Evolutionary conservation across 2,113 vertebrate genomes (phyloP).

Genomic region (Cervus canadensis): DNA sequence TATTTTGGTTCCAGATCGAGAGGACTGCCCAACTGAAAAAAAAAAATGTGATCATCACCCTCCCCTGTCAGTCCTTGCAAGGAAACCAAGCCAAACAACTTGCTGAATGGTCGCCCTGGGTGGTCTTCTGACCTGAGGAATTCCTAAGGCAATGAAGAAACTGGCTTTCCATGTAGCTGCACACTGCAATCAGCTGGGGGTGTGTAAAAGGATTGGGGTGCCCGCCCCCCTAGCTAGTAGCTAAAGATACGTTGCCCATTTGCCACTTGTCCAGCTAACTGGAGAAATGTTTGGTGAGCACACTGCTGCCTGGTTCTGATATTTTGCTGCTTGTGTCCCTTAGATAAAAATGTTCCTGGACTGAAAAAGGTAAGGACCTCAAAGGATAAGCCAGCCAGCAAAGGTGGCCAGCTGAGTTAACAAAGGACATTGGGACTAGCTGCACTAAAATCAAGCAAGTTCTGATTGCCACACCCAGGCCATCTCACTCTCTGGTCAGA

Average conservation of each 20-base stretch:
- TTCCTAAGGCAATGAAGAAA: neutral
- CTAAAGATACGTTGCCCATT: neutral
- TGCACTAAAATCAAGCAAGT: neutral
- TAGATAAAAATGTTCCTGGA: neutral
- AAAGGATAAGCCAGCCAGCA: neutral
- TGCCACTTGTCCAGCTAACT: neutral
- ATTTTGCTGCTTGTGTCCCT: neutral
- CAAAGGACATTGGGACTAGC: neutral
- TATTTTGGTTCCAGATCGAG: neutral
- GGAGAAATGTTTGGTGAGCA: neutral
- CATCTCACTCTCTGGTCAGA: neutral
- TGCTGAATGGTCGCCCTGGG: neutral
- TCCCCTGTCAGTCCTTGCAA: neutral
- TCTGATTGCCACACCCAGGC: neutral
- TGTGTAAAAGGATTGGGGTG: no score
- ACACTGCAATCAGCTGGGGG: neutral
- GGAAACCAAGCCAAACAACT: neutral
- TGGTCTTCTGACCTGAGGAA: neutral
- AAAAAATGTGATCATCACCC: neutral
- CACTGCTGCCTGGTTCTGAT: neutral
- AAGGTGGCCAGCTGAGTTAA: neutral
- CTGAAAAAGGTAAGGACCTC: neutral
- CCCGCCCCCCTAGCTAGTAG: neutral
- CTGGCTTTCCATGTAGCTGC: neutral
- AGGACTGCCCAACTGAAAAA: conserved; percentile 6